Evolutionary conservation across 1,140 invertebrate species (phyloP).

Genomic region (Leptopilina clavipes): DNA sequence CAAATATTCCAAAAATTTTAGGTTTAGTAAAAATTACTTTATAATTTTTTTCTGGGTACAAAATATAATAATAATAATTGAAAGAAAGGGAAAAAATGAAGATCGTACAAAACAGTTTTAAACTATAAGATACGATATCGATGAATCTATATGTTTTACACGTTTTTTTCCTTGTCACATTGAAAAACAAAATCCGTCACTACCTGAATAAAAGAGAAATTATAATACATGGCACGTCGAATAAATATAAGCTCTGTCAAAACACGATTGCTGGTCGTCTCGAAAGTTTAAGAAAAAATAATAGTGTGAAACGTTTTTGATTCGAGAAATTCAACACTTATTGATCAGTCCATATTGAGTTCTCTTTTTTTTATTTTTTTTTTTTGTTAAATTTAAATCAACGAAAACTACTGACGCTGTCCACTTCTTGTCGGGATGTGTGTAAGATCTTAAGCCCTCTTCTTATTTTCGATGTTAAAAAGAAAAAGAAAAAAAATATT

Average conservation of each 20-base stretch:
- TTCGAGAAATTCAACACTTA: neutral
- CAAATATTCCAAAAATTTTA: too few relatives aligned
- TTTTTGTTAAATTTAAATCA: conserved; percentile 2
- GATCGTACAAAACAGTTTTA: too few relatives aligned
- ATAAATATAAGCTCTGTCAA: conserved; percentile 28
- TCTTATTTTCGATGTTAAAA: neutral
- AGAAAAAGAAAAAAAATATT: neutral
- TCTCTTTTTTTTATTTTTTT: neutral
- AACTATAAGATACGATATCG: neutral
- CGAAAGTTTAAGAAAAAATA: neutral
- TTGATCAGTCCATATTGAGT: conserved; percentile 4
- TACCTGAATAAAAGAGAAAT: conserved; percentile 16
- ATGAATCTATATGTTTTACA: neutral
- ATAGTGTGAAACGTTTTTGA: conserved; percentile 13
- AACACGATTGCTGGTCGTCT: conserved; percentile 15
- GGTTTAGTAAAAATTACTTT: too few relatives aligned
- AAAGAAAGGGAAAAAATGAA: too few relatives aligned
- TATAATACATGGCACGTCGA: conserved; percentile 22
- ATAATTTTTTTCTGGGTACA: too few relatives aligned
- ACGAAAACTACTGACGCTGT: neutral
- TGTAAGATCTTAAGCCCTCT: conserved; percentile 4
- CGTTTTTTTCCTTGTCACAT: neutral
- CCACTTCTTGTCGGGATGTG: neutral
- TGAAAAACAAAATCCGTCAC: neutral
- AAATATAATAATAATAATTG: too few relatives aligned